phyloP scores from a whole-genome alignment of 2,888 invertebrate species.

The Physocephala rufipes region DNA sequence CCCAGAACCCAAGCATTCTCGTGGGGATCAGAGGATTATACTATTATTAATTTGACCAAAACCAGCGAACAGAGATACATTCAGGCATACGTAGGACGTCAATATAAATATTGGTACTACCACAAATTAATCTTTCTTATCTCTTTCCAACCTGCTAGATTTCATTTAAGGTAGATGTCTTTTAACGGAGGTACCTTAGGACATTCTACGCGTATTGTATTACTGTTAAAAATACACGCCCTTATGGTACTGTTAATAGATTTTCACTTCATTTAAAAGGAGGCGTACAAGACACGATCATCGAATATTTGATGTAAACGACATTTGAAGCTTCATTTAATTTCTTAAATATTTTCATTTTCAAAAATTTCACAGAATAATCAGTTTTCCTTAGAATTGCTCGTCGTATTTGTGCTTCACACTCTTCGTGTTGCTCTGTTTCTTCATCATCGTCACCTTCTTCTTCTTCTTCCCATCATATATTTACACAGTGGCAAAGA shows the following conservation, averaged over 20 bases:
- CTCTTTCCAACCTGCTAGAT: too few species aligned
- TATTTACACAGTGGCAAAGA: background rate
- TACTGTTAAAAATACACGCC: slow-evolving; percentile 1
- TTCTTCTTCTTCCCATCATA: background rate
- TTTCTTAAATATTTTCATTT: slow-evolving; percentile 26
- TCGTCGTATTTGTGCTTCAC: background rate
- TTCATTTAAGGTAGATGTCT: background rate
- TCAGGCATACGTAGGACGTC: too few species aligned
- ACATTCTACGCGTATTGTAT: slow-evolving; percentile 5
- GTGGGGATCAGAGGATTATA: too few species aligned
- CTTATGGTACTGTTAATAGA: background rate
- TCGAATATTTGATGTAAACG: slow-evolving; percentile 46
- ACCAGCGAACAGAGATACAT: too few species aligned
- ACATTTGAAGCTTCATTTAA: slow-evolving; percentile 26
- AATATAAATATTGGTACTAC: too few species aligned
- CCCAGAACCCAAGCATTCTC: too few species aligned
- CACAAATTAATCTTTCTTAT: too few species aligned
- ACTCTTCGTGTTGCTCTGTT: too few species aligned
- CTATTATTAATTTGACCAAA: too few species aligned
- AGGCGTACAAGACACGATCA: slow-evolving; percentile 34
- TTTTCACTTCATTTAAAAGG: background rate
- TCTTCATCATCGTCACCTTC: too few species aligned
- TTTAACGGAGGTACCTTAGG: background rate
- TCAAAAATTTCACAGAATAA: slow-evolving; percentile 19
- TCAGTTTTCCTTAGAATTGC: background rate